Conservation (phyloP, 2,797 vertebrate species). For the Halcyon chelicuti region DNA sequence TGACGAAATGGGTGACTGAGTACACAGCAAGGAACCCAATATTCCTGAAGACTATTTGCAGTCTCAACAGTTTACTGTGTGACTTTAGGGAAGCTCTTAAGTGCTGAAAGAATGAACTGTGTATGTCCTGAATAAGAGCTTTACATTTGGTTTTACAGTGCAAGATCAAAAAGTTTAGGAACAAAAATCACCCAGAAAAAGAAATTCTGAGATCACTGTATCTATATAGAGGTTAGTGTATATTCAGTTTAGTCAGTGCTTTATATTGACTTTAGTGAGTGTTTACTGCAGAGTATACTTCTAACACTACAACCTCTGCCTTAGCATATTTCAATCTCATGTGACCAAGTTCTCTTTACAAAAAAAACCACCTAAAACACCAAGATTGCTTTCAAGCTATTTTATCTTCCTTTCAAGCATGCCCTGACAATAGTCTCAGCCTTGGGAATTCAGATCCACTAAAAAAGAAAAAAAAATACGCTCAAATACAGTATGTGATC, state of each 20-base stretch:
- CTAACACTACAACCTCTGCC: not conserved
- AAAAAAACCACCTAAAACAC: not conserved
- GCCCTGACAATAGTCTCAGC: not conserved
- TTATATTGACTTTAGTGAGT: not conserved
- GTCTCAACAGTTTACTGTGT: not conserved
- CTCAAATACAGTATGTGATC: not conserved
- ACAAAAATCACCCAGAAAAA: not conserved
- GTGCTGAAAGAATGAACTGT: not conserved
- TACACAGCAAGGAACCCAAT: not conserved
- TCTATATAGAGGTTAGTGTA: not conserved
- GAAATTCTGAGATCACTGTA: not conserved
- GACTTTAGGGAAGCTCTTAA: not conserved
- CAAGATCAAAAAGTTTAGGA: not conserved
- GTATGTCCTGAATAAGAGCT: not conserved
- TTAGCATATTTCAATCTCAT: not conserved
- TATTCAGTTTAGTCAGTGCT: not conserved
- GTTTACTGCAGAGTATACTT: not conserved
- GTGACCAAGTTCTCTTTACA: not conserved
- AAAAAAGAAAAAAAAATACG: not conserved
- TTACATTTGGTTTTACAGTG: not conserved
- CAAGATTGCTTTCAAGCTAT: not conserved
- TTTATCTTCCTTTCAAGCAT: not conserved
- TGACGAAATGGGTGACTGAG: not conserved
- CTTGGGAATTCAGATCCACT: not conserved
- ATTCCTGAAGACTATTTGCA: not conserved